phyloP scores from a whole-genome alignment of 1,140 invertebrate species.

The Triops longicaudatus region DNA sequence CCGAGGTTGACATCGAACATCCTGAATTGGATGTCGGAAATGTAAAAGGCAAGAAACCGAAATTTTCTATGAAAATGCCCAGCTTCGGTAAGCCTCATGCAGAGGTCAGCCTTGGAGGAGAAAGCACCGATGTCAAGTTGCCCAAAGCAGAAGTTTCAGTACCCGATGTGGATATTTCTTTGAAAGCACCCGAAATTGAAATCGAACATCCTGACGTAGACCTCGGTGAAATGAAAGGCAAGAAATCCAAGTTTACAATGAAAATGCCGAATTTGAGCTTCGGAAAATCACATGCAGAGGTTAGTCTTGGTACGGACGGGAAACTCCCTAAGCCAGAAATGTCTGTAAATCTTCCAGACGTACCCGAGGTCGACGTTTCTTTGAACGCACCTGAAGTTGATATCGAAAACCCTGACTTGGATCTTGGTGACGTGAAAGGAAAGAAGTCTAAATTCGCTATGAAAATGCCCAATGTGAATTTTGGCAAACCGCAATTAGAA shows the following conservation, averaged over 20 bases:
- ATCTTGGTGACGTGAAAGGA: not conserved
- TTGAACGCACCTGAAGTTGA: not conserved
- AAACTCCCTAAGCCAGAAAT: not conserved
- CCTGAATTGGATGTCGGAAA: too few species aligned
- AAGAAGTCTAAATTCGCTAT: too few species aligned
- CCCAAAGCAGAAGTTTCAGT: not conserved
- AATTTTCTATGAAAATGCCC: too few species aligned
- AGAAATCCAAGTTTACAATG: not conserved
- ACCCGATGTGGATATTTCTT: not conserved
- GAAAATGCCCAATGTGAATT: conserved; percentile 19
- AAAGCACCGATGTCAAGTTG: too few species aligned
- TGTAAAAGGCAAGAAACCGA: too few species aligned
- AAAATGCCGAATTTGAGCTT: not conserved
- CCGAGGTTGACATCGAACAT: too few species aligned
- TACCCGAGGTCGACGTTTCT: not conserved
- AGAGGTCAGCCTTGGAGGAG: not conserved
- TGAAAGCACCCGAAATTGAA: not conserved
- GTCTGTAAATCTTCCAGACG: not conserved
- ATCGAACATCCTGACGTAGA: not conserved
- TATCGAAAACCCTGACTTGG: not conserved
- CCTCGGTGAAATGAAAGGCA: not conserved
- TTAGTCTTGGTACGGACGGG: not conserved
- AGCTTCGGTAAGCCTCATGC: not conserved
- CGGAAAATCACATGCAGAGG: not conserved
- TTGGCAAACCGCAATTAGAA: not conserved